Base-by-base conservation (phyloP, 2,888 invertebrate species). In the Phlogophora meticulosa region DNA sequence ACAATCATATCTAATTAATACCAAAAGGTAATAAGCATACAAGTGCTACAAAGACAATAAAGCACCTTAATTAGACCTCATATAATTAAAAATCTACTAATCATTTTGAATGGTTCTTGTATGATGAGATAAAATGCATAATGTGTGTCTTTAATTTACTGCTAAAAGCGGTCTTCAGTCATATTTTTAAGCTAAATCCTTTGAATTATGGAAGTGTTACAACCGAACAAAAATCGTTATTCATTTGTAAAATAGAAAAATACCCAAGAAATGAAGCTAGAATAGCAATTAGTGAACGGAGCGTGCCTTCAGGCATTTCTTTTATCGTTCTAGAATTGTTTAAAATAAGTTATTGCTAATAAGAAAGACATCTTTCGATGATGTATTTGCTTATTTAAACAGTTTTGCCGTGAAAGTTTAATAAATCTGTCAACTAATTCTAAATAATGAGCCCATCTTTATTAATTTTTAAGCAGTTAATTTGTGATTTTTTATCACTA, bases 361-460 rank as follows among this genome's bases (percentile, higher is more conserved):
- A 76, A 79, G 61, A 66, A 68, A 55, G 66, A 66, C 61, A 57
- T 62, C 45, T 7, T 51, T 17, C 13, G 7, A 64, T 79, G 80
- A 80, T 73, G 51, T 66, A 82, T 76, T 52, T 59, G 46, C 32
- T 52, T 63, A 63, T 63, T 34, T 53, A 49, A 68, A 68, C 52
- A 63, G 68, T 60, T 52, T 57, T 46, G 17, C 15, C 49, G 43
- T 57, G 57, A 74, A 73, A 74, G 59, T 46, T 52, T 34, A 63
- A 76, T 78, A 76, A 78, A 76, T 76, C 76, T 76, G 79, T 63
- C 78, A 59, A 52, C 75, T 73, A 73, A 76, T 76, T 53, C 63
- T 72, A n/a, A 81, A 65, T 80, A 78, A 81, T 65, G 67, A 73
- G 53, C 70, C 46, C 11, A 71, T 79, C 64, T 67, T 78, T 78